Evolutionary conservation across 2,797 vertebrate species (phyloP).

Genomic region (Lagodon rhomboides): DNA sequence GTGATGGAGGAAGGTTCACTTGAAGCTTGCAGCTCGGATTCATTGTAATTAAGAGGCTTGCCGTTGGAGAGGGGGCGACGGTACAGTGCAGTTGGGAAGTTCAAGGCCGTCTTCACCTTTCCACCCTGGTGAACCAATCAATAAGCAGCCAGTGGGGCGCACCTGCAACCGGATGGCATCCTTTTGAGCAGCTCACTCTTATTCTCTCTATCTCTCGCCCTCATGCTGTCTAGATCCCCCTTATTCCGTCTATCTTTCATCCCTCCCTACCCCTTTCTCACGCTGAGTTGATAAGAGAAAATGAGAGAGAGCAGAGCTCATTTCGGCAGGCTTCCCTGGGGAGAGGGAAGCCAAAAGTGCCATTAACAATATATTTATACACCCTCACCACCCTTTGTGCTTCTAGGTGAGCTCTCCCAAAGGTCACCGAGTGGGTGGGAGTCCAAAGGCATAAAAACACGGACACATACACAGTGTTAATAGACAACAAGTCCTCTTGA

Average conservation of each 20-base stretch:
- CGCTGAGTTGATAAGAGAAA: slow-evolving; percentile 63
- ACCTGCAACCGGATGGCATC: slow-evolving; percentile 85
- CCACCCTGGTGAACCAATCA: slow-evolving; percentile 70
- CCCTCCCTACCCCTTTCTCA: slow-evolving; percentile 27
- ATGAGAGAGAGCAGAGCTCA: slow-evolving; percentile 64
- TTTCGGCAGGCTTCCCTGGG: slow-evolving; percentile 56
- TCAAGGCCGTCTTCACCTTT: slow-evolving; percentile 61
- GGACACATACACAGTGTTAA: slow-evolving; percentile 45
- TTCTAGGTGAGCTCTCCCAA: slow-evolving; percentile 55
- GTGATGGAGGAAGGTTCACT: slow-evolving; percentile 7
- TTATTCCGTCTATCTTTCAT: slow-evolving; percentile 31
- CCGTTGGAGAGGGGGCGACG: slow-evolving; percentile 16
- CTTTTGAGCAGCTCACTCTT: slow-evolving; percentile 79
- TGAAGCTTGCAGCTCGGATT: slow-evolving; percentile 23
- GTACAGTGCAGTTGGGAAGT: slow-evolving; percentile 24
- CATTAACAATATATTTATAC: slow-evolving; percentile 74
- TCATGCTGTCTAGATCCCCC: slow-evolving; percentile 35
- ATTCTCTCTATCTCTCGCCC: slow-evolving; percentile 15
- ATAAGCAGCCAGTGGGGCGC: slow-evolving; percentile 83
- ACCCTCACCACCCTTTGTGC: slow-evolving; percentile 32
- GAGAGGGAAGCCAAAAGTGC: slow-evolving; percentile 69
- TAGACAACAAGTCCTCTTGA: slow-evolving; percentile 57
- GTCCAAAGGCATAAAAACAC: slow-evolving; percentile 54
- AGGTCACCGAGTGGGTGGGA: slow-evolving; percentile 65
- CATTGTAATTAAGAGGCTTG: slow-evolving; percentile 44